Percentiles rank a stretch among this genome's conserved stretches.
These are phyloP conservation scores for Menura novaehollandiae DNA, from an alignment of 2,113 vertebrate genomes.

Conservation along the genomic window DNA sequence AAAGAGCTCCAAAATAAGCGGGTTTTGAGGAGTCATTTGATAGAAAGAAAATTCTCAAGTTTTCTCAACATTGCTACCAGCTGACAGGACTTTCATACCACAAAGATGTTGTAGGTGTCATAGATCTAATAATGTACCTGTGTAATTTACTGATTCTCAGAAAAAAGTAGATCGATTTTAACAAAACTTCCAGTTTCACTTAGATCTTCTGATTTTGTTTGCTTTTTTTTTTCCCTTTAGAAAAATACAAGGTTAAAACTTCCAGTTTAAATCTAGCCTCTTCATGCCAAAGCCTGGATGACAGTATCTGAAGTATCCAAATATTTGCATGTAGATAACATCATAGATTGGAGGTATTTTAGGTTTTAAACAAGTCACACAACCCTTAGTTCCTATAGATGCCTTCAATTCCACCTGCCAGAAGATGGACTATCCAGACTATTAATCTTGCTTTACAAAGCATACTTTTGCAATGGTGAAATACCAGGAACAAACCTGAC, in stretches of 20 bases:
- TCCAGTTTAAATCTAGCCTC: background rate
- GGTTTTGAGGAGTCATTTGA: background rate
- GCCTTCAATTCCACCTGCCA: background rate
- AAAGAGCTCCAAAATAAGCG: background rate
- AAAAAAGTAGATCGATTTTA: background rate
- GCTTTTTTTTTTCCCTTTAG: background rate
- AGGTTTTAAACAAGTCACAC: background rate
- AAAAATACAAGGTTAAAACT: background rate
- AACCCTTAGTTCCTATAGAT: background rate
- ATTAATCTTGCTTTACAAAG: background rate
- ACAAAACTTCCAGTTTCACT: background rate
- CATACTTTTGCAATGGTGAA: background rate
- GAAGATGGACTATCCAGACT: background rate
- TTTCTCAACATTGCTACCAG: background rate
- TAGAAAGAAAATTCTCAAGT: background rate
- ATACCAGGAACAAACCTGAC: background rate
- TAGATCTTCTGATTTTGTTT: background rate
- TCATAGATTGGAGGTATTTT: background rate
- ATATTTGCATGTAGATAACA: background rate
- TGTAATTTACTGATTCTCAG: background rate
- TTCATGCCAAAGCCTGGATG: background rate
- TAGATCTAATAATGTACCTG: background rate
- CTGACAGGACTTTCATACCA: background rate
- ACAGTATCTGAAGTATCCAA: background rate
- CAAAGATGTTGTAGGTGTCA: background rate